Conservation (phyloP, 1,140 invertebrate genomes). For the Plutomurus gul region DNA sequence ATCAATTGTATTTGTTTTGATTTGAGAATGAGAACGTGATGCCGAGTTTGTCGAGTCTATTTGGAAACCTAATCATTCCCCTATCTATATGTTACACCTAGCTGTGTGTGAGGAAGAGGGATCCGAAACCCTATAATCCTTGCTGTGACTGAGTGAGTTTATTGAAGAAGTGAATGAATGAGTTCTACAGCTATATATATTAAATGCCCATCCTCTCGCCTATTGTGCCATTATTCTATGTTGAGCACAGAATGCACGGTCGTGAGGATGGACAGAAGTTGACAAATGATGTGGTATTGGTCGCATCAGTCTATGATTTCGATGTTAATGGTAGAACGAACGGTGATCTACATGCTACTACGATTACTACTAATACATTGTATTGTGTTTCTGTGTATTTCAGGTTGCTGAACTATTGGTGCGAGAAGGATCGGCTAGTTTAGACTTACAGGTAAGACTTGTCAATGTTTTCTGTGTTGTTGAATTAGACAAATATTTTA, state of each 20-base stretch:
- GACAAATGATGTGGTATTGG: slow-evolving; percentile 17
- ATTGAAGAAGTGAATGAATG: not conserved
- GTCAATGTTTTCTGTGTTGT: not conserved
- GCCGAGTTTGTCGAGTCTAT: too few species aligned
- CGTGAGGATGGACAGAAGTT: slow-evolving; percentile 9
- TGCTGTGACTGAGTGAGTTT: not conserved
- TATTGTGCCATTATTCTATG: not conserved
- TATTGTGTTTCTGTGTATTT: not conserved
- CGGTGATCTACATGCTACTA: not conserved
- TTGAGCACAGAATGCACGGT: not conserved
- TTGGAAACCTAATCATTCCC: too few species aligned
- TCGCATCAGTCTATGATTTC: slow-evolving; percentile 26
- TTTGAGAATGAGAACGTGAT: too few species aligned
- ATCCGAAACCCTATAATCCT: not conserved
- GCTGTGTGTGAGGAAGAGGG: too few species aligned
- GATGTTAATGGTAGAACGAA: not conserved
- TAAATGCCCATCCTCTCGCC: not conserved
- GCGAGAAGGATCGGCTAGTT: slow-evolving; percentile 83
- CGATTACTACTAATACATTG: not conserved
- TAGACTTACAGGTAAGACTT: slow-evolving; percentile 88
- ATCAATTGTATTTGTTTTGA: too few species aligned
- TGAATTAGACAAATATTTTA: not conserved
- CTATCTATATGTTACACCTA: too few species aligned
- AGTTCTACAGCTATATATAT: not conserved
- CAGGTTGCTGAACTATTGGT: slow-evolving; percentile 86